Conservation (phyloP, 2,797 vertebrate species). For the Anguilla anguilla region DNA sequence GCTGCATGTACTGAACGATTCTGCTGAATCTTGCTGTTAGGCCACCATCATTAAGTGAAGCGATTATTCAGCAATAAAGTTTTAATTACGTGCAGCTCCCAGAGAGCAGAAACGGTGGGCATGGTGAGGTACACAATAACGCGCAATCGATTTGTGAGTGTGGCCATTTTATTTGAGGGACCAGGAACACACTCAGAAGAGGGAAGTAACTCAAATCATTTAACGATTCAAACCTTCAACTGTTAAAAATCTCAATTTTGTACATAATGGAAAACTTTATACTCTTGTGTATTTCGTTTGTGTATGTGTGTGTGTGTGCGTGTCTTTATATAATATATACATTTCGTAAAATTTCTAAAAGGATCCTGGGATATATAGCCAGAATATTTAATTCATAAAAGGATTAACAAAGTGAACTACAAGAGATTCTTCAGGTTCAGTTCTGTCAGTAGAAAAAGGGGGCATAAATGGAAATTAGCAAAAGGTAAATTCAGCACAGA, state of each 20-base stretch:
- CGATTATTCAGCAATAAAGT: conserved; percentile 36
- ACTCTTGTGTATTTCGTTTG: neutral
- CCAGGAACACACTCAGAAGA: neutral
- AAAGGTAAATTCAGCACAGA: too few species aligned
- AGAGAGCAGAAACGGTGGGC: neutral
- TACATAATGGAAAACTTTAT: neutral
- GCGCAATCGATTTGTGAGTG: neutral
- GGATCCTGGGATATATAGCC: too few species aligned
- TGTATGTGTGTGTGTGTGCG: neutral
- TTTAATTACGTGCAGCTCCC: conserved; percentile 7
- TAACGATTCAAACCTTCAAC: neutral
- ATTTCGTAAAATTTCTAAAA: neutral
- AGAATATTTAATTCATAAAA: too few species aligned
- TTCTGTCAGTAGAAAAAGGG: too few species aligned
- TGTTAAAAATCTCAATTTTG: neutral
- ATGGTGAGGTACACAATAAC: neutral
- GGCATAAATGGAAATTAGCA: too few species aligned
- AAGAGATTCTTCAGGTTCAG: too few species aligned
- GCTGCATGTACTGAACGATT: conserved; percentile 23
- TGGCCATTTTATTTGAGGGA: neutral
- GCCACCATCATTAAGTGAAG: conserved; percentile 5
- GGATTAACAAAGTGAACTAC: too few species aligned
- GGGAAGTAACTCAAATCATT: neutral
- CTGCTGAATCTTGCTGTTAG: conserved; percentile 25
- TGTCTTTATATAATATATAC: neutral